Evolutionary conservation across 92 coral and sea anemone genomes (phyloP).

Genomic region (Bergia sp.): DNA sequence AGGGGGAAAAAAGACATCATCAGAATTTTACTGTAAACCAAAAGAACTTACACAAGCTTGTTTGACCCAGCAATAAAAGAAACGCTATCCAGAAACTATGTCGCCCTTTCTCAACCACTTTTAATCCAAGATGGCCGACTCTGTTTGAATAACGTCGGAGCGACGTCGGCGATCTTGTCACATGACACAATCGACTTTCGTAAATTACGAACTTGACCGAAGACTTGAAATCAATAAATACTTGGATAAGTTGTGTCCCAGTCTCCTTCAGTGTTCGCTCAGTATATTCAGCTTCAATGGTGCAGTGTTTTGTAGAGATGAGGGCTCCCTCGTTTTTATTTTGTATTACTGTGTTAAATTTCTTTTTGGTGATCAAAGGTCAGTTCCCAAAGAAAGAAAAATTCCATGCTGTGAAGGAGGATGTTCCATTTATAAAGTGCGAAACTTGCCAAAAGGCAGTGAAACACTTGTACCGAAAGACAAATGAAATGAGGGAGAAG

Average conservation of each 20-base stretch:
- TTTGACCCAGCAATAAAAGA: neutral
- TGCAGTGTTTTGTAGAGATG: neutral
- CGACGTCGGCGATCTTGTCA: constrained; percentile 28
- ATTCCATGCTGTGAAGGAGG: constrained; percentile 81
- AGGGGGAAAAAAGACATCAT: constrained; percentile 25
- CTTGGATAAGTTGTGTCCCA: constrained; percentile 4
- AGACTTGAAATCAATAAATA: neutral
- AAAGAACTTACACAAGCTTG: constrained; percentile 30
- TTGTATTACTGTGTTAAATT: constrained; percentile 1
- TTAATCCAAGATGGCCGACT: constrained; percentile 15
- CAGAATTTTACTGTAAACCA: neutral
- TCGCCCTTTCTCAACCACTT: neutral
- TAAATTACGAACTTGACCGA: constrained; percentile 6
- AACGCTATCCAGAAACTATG: neutral
- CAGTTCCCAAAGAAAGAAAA: constrained; percentile 86
- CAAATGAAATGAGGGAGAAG: constrained; percentile 76
- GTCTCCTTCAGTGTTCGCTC: neutral
- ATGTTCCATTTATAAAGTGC: constrained; percentile 81
- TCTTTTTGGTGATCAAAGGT: constrained; percentile 40
- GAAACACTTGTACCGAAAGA: constrained; percentile 78
- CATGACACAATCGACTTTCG: constrained; percentile 12
- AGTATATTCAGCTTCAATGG: neutral
- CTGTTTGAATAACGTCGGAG: constrained; percentile 7
- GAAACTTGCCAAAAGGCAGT: constrained; percentile 96
- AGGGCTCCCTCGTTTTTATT: constrained; percentile 35